A percentile compares a stretch with the other conserved stretches of the same genome.
These are phyloP conservation scores for Sebastes taczanowskii DNA, from an alignment of 2,797 vertebrate genomes.

Conservation along the genomic window DNA sequence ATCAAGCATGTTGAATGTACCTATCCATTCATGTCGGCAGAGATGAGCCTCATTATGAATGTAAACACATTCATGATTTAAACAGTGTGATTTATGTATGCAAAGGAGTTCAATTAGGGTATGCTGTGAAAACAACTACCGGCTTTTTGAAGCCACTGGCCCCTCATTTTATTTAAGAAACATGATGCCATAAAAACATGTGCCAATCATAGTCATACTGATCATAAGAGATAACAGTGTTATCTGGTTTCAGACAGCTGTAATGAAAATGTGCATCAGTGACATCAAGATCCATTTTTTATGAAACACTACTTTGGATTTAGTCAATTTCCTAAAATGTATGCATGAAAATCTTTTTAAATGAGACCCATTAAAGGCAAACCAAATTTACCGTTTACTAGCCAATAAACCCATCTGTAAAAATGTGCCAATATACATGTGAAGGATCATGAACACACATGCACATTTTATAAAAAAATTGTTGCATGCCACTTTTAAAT, in stretches of 20 bases:
- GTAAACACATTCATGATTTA: constrained; percentile 51
- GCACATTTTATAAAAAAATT: constrained; percentile 16
- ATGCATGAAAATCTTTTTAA: constrained; percentile 32
- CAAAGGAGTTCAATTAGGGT: constrained; percentile 22
- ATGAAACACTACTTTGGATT: background rate
- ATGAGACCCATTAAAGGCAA: background rate
- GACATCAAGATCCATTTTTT: constrained; percentile 4
- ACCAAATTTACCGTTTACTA: background rate
- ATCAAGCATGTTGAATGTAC: constrained; percentile 67
- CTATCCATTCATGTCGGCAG: constrained; percentile 40
- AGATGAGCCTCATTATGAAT: constrained; percentile 58
- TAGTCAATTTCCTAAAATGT: background rate
- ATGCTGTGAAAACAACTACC: constrained; percentile 7
- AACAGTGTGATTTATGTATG: constrained; percentile 41
- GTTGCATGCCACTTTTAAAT: constrained; percentile 74
- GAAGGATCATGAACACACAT: constrained; percentile 12
- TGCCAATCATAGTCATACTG: background rate
- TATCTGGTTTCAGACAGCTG: background rate
- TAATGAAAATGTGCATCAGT: background rate
- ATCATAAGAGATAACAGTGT: background rate
- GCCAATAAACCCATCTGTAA: constrained; percentile 7
- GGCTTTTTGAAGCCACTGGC: constrained; percentile 1
- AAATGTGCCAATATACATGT: background rate
- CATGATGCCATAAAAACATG: background rate
- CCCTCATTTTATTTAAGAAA: constrained; percentile 2